Conservation (phyloP, 2,888 invertebrate genomes). For the Lasioglossum pauxillum region DNA sequence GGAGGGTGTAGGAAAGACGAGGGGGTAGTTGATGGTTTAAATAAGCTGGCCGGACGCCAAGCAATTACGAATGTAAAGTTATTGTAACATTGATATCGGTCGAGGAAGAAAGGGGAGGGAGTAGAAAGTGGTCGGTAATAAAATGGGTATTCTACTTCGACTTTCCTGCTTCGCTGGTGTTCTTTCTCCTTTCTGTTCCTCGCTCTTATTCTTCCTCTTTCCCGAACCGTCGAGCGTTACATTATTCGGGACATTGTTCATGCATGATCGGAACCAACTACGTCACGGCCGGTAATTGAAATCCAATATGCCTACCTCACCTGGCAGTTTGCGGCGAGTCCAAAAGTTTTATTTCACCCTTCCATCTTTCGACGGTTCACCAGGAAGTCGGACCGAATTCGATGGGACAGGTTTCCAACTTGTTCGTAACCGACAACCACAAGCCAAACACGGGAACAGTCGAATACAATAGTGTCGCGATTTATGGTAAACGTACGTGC, state of each 20-base stretch:
- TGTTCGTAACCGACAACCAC: not conserved
- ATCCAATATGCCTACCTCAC: constrained; percentile 66
- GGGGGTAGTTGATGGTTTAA: constrained; percentile 36
- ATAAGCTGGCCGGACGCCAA: constrained; percentile 65
- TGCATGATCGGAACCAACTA: constrained; percentile 48
- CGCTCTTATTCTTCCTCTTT: not conserved
- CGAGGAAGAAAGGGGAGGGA: constrained; percentile 5
- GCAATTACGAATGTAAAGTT: constrained; percentile 74
- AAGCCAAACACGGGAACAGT: not conserved
- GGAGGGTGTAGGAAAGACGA: not conserved
- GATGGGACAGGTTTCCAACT: not conserved
- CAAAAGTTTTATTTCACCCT: constrained; percentile 38
- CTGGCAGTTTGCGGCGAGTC: constrained; percentile 41
- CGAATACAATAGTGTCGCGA: not conserved
- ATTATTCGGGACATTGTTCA: constrained; percentile 64
- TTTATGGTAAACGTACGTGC: not conserved
- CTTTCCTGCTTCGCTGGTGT: constrained; percentile 16
- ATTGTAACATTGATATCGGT: constrained; percentile 72
- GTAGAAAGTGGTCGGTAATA: constrained; percentile 58
- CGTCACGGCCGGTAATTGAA: constrained; percentile 66
- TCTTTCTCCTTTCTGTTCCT: constrained; percentile 2
- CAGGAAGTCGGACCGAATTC: not conserved
- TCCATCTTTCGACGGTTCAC: not conserved
- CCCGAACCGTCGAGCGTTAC: constrained; percentile 2
- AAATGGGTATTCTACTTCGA: constrained; percentile 45